Evolutionary conservation across 2,113 vertebrate genomes (phyloP), one percentile per base, ranked within the genome.

Genomic region (Austrofundulus limnaeus): DNA sequence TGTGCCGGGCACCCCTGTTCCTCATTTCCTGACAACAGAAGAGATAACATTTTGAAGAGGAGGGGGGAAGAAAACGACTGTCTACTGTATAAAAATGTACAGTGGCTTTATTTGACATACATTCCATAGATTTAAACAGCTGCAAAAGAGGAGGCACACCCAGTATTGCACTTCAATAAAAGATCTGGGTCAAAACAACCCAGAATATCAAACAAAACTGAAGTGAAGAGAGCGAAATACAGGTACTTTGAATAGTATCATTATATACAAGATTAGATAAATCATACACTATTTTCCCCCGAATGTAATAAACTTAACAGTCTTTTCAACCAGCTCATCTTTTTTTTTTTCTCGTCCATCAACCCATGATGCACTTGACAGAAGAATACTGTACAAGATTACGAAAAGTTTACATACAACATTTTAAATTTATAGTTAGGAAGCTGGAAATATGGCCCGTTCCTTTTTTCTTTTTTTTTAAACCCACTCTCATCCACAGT

Each of bases 111-210:
- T 97, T 64, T 96, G 94, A 98, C 95, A 96, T 97, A 98, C 96
- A 98, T 99, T 98, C 96, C 96, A 95, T 94, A 95, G 94, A 94
- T 95, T 41, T 96, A 95, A 88, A 97, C 95, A 96, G 94, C 96
- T 96, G 95, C 94, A 94, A 95, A 95, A 94, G 95, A 95, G 96
- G 96, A 98, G 97, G 96, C 96, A 98, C 96, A 95, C 96, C 95
- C 94, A 96, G 95, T 98, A 98, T 98, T 98, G 97, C 96, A 99
- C 96, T 97, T 98, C 96, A 96, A 96, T 96, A 95, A 97, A 98
- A 98, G 92, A 95, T 98, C 97, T 98, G 96, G 96, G 95, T 96
- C 94, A 94, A 97, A 92, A 97, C 95, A 96, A 97, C 92, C 95
- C 95, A 96, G 94, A 95, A 96, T 95, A 96, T 95, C 93, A 96